Conservation (phyloP, 2,888 invertebrate genomes). For the Drosophila mettleri region DNA sequence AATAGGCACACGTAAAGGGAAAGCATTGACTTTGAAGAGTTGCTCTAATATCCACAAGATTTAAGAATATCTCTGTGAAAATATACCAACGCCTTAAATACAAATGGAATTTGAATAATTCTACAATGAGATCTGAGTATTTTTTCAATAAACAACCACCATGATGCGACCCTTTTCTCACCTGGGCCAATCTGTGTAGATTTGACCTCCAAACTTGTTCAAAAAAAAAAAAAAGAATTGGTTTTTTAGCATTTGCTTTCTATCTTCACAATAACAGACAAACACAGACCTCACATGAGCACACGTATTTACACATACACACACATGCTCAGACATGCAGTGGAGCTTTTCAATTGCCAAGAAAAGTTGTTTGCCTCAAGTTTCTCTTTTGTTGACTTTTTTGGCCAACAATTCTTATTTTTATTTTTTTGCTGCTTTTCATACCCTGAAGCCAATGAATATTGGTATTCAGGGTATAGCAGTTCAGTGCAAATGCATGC, state of each 20-base stretch:
- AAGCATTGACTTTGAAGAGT: conserved; percentile 11
- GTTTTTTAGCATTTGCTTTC: conserved; percentile 59
- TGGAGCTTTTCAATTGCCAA: conserved; percentile 73
- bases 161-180: neutral
- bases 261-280: conserved; percentile 39
- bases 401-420: conserved; percentile 38
- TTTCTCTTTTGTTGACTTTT: conserved; percentile 63
- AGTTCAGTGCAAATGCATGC: neutral
- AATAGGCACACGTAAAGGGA: conserved; percentile 26
- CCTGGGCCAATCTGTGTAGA: conserved; percentile 17
- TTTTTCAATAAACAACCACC: neutral
- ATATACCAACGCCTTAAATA: neutral
- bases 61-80: neutral
- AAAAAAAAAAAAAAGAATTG: conserved; percentile 36
- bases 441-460: neutral
- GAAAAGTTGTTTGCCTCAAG: conserved; percentile 69
- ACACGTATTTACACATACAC: neutral
- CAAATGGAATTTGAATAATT: conserved; percentile 3
- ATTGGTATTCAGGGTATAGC: neutral
- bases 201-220: conserved; percentile 40
- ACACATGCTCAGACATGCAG: conserved; percentile 15
- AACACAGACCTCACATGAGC: conserved; percentile 7
- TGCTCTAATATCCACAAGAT: conserved; percentile 1
- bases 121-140: neutral
- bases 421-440: conserved; percentile 3